These are phyloP conservation scores for Eolophus roseicapilla DNA, from an alignment of 2,113 vertebrate genomes.

Conservation along the genomic window DNA sequence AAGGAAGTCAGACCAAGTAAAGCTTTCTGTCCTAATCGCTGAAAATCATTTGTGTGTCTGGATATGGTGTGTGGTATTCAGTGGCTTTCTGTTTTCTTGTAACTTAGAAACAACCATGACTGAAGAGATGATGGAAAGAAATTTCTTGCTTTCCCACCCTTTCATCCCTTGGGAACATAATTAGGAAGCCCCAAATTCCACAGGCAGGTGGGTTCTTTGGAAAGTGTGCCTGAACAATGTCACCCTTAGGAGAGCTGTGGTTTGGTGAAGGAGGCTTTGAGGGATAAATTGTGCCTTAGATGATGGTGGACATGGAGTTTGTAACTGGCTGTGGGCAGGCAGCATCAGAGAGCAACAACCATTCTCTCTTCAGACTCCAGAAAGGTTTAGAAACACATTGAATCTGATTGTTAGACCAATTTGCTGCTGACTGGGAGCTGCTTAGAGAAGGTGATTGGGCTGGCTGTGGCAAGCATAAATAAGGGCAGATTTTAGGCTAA, in stretches of 20 bases:
- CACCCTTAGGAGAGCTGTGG: background rate
- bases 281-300: too few relatives aligned
- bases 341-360: fast-evolving
- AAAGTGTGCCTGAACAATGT: fast-evolving
- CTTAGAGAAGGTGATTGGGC: background rate
- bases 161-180: background rate
- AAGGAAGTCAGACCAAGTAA: background rate
- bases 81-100: background rate
- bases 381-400: background rate
- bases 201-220: background rate
- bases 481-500: background rate
- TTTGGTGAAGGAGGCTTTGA: background rate
- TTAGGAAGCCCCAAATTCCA: background rate
- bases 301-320: background rate
- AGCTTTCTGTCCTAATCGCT: background rate
- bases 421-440: background rate
- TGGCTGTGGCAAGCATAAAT: background rate
- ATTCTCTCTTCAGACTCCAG: background rate
- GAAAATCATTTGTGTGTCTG: background rate
- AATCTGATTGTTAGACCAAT: background rate
- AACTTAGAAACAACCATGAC: background rate
- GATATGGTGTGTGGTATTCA: background rate
- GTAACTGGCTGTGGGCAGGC: background rate
- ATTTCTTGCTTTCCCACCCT: background rate
- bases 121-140: background rate